Evolutionary conservation across 2,113 vertebrate genomes (phyloP).

Genomic region (Psephotus haematonotus): DNA sequence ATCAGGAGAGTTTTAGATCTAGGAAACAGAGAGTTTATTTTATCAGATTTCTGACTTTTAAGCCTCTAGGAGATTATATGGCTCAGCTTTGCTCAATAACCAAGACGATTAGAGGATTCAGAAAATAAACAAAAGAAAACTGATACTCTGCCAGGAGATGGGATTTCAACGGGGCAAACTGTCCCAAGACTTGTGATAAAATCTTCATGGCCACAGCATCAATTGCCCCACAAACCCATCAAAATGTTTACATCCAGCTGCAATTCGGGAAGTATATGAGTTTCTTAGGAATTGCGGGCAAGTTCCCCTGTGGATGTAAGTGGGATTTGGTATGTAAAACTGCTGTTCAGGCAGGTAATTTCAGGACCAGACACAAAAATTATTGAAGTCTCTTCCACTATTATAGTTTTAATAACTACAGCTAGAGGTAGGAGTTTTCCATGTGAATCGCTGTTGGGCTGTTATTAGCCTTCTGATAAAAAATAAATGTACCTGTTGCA

Average conservation of each 20-base stretch:
- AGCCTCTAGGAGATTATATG: not conserved
- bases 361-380: not conserved
- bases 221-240: not conserved
- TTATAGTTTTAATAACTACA: not conserved
- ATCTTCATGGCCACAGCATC: not conserved
- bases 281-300: not conserved
- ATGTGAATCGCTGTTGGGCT: not conserved
- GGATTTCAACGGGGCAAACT: not conserved
- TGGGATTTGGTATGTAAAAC: not conserved
- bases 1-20: not conserved
- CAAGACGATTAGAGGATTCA: not conserved
- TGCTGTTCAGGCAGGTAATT: not conserved
- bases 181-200: not conserved
- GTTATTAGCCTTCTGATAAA: not conserved
- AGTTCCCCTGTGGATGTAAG: not conserved
- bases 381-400: not conserved
- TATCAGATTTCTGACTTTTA: conserved; percentile 1
- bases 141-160: not conserved
- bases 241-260: not conserved
- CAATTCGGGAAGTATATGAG: not conserved
- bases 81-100: not conserved
- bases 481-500: not conserved
- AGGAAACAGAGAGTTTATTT: not conserved
- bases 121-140: conserved; percentile 14
- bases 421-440: not conserved